phyloP scores from a whole-genome alignment of 2,888 invertebrate species.

The Drosophila eohydei region DNA sequence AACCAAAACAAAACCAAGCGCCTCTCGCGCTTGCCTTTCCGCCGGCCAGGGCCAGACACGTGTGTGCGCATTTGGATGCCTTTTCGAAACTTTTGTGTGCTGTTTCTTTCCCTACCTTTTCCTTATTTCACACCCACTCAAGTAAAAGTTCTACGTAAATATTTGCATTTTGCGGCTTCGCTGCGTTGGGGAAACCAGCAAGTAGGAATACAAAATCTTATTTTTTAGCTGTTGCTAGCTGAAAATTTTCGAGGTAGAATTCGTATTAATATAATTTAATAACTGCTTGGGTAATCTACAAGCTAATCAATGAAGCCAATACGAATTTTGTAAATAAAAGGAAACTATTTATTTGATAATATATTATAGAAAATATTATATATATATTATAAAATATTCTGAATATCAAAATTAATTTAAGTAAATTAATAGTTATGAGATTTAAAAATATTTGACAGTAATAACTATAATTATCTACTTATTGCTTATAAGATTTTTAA shows the following conservation, averaged over 20 bases:
- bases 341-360: not conserved
- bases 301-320: not conserved
- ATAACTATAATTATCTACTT: too few species aligned
- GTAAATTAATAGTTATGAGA: too few species aligned
- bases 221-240: constrained; percentile 34
- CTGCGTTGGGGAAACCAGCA: constrained; percentile 11
- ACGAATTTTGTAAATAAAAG: not conserved
- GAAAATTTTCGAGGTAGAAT: not conserved
- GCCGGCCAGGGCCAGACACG: constrained; percentile 34
- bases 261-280: not conserved
- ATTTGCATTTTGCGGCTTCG: constrained; percentile 56
- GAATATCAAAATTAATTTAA: too few species aligned
- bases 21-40: not conserved
- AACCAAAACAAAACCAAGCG: constrained; percentile 15
- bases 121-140: constrained; percentile 45
- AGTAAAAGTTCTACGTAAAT: constrained; percentile 51
- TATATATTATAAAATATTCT: too few species aligned
- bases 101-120: constrained; percentile 21
- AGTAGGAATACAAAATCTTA: constrained; percentile 17
- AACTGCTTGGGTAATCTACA: not conserved
- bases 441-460: too few species aligned
- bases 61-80: constrained; percentile 59
- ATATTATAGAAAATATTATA: too few species aligned
- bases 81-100: constrained; percentile 15
- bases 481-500: too few species aligned